Conservation (phyloP, 2,113 vertebrate species). For the Caloenas nicobarica region DNA sequence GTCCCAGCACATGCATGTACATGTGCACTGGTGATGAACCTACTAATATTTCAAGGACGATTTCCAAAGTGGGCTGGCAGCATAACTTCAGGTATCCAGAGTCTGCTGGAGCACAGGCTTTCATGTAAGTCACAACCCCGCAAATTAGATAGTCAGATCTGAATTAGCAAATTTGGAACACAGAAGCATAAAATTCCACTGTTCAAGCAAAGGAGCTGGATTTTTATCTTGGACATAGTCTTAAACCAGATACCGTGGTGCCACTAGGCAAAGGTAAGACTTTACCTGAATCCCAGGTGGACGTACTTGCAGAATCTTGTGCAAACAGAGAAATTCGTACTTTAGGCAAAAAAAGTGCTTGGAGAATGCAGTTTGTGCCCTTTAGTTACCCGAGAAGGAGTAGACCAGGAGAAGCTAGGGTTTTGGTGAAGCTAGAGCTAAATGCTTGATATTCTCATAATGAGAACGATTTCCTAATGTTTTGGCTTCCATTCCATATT, state of each 20-base stretch:
- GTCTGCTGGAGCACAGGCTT: background rate
- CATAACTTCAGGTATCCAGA: background rate
- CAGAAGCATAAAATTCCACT: background rate
- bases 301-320: background rate
- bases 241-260: background rate
- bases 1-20: rapidly evolving
- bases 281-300: background rate
- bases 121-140: rapidly evolving
- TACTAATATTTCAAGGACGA: rapidly evolving
- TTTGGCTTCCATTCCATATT: background rate
- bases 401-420: background rate
- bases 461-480: background rate
- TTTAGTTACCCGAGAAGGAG: background rate
- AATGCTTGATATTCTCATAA: background rate
- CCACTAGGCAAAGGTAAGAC: background rate
- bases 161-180: background rate
- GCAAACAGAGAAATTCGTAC: background rate
- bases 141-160: background rate
- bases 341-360: background rate
- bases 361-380: background rate
- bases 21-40: rapidly evolving
- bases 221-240: background rate
- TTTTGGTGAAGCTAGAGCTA: background rate
- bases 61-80: background rate
- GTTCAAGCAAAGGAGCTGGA: background rate